Conservation (phyloP, 2,888 invertebrate species). For the Bembecia ichneumoniformis region DNA sequence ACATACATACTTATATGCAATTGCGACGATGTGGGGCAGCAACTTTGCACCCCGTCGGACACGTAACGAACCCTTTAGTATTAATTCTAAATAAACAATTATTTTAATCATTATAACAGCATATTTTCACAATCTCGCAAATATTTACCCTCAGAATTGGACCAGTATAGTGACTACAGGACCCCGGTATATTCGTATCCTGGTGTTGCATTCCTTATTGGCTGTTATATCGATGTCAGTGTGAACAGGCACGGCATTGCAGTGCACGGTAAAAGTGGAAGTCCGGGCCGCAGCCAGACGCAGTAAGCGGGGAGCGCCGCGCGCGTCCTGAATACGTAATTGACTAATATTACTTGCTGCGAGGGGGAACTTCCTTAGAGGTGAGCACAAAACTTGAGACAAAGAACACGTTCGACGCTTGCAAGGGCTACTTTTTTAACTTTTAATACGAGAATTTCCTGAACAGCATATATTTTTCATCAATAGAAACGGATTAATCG, state of each 20-base stretch:
- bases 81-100: too few species aligned
- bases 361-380: conserved; percentile 59
- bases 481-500: too few species aligned
- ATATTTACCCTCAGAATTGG: too few species aligned
- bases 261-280: conserved; percentile 19
- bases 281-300: conserved; percentile 37
- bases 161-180: too few species aligned
- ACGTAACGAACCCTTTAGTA: too few species aligned
- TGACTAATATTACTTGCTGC: conserved; percentile 66
- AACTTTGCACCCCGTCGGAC: too few species aligned
- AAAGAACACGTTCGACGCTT: conserved; percentile 60
- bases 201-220: conserved; percentile 4
- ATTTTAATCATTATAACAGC: too few species aligned
- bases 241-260: conserved; percentile 20
- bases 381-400: conserved; percentile 62
- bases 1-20: too few species aligned
- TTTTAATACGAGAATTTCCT: conserved; percentile 41
- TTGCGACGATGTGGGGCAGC: too few species aligned
- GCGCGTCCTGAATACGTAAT: conserved; percentile 69
- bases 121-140: too few species aligned
- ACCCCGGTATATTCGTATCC: conserved; percentile 3
- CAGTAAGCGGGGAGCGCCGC: conserved; percentile 42
- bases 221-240: conserved; percentile 7
- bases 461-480: too few species aligned
- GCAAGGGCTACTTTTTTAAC: conserved; percentile 54